Percentiles rank a stretch among this genome's conserved stretches.
These are phyloP conservation scores for Apodemia mormo DNA, from an alignment of 2,888 invertebrate genomes.

Conservation along the genomic window DNA sequence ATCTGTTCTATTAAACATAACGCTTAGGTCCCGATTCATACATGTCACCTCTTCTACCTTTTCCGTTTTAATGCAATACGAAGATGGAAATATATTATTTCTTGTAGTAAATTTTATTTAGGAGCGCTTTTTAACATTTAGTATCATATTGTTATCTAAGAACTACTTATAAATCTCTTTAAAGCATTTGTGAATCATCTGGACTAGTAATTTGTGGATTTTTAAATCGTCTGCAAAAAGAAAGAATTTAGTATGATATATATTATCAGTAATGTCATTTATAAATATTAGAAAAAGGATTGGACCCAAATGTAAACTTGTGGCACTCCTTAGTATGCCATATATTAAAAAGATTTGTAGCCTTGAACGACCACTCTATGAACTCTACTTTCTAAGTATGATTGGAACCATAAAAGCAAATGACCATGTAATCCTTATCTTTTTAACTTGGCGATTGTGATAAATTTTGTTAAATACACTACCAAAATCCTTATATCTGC, in stretches of 20 bases:
- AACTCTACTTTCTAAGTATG: neutral
- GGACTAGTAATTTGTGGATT: neutral
- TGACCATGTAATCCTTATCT: neutral
- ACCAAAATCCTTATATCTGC: slow-evolving; percentile 27
- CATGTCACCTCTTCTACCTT: neutral
- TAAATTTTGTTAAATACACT: slow-evolving; percentile 26
- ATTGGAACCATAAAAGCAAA: slow-evolving; percentile 4
- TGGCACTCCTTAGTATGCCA: no score
- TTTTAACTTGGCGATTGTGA: slow-evolving; percentile 2
- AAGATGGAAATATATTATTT: neutral
- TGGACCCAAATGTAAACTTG: neutral
- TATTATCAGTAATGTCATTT: neutral
- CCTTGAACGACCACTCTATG: neutral
- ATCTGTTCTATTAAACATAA: neutral
- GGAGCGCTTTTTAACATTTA: neutral
- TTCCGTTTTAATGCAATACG: neutral
- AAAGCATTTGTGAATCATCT: neutral
- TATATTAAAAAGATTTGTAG: neutral
- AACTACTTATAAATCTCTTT: slow-evolving; percentile 1
- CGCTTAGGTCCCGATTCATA: neutral
- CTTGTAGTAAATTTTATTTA: slow-evolving; percentile 1
- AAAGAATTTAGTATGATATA: no score
- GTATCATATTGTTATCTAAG: neutral
- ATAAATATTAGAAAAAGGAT: slow-evolving; percentile 6
- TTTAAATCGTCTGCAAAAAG: neutral